Conservation (phyloP, 2,797 vertebrate genomes). For the Alosa sapidissima region DNA sequence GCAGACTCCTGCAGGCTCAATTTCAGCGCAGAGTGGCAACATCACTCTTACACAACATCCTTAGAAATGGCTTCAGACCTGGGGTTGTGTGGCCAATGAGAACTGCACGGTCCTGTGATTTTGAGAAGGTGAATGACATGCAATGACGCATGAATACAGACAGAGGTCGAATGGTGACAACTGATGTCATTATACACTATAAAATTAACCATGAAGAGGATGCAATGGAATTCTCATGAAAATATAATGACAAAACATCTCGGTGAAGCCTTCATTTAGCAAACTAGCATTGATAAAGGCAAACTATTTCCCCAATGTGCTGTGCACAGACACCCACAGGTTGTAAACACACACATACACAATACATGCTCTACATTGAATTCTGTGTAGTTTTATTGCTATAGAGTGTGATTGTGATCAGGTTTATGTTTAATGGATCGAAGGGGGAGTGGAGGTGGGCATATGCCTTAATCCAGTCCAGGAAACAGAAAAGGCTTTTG, state of each 20-base stretch:
- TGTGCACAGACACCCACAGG: not conserved
- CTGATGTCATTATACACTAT: not conserved
- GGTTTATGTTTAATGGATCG: not conserved
- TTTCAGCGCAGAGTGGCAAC: not conserved
- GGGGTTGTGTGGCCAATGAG: not conserved
- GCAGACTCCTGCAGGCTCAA: conserved; percentile 10
- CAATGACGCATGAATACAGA: not conserved
- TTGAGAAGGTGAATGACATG: not conserved
- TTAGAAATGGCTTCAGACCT: not conserved
- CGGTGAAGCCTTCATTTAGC: not conserved
- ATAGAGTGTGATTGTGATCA: not conserved
- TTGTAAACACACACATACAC: not conserved
- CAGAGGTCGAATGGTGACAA: not conserved
- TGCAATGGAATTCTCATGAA: not conserved
- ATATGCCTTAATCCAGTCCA: not conserved
- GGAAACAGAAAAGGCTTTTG: not conserved
- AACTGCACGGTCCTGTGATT: not conserved
- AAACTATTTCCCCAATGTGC: not conserved
- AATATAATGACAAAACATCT: not conserved
- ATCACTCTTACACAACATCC: not conserved
- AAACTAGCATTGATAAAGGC: not conserved
- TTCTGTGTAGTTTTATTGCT: not conserved
- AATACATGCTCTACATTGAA: too few species aligned
- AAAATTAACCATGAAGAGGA: not conserved
- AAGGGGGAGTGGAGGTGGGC: not conserved